Conservation (phyloP, 2,113 vertebrate species). For the Pionites leucogaster region DNA sequence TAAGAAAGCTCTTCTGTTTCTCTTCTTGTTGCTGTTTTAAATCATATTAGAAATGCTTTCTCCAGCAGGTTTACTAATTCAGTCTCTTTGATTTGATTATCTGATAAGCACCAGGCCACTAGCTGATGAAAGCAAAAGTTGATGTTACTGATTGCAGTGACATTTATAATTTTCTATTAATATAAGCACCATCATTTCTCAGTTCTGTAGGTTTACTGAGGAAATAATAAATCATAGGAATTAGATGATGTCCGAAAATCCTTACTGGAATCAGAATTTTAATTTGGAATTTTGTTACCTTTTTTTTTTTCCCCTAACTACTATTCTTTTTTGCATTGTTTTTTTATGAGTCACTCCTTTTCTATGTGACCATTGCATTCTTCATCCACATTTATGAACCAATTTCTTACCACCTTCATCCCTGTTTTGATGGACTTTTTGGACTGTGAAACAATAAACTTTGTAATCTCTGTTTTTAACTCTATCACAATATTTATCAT, state of each 20-base stretch:
- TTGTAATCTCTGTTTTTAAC: neutral
- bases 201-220: neutral
- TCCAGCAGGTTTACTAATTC: constrained; percentile 20
- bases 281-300: neutral
- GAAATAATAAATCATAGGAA: neutral
- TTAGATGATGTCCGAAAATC: neutral
- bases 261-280: neutral
- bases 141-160: constrained; percentile 9
- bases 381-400: neutral
- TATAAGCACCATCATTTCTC: neutral
- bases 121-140: constrained; percentile 57
- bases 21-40: constrained; percentile 41
- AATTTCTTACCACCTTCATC: neutral
- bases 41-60: constrained; percentile 30
- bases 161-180: constrained; percentile 27
- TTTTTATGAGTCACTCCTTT: neutral
- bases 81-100: constrained; percentile 45
- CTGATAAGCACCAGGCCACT: constrained; percentile 38
- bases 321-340: neutral
- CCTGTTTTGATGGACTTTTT: neutral
- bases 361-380: neutral
- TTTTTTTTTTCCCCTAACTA: neutral
- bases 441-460: neutral
- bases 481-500: neutral
- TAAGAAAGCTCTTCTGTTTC: neutral